phyloP scores from a whole-genome alignment of 2,113 vertebrate genomes.

The Dendropsophus ebraccatus region DNA sequence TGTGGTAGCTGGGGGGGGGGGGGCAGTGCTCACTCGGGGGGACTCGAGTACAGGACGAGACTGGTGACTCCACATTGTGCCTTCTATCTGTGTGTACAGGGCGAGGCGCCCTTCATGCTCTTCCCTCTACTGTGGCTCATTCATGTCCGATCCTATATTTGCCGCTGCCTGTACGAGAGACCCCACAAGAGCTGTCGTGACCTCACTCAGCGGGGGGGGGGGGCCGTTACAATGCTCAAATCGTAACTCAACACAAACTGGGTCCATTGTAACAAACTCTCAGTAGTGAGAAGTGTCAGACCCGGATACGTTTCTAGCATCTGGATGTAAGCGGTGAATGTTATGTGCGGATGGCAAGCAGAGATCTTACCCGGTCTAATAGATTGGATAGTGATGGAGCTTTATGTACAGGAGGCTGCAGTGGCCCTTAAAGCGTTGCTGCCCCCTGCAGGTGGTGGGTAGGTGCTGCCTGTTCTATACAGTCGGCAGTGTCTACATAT shows the following conservation, averaged over 20 bases:
- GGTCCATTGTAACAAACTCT: too few relatives aligned
- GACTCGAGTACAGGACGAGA: too few relatives aligned
- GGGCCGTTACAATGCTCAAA: too few relatives aligned
- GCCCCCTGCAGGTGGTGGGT: not conserved
- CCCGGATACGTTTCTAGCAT: too few relatives aligned
- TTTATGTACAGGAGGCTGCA: not conserved
- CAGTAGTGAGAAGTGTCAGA: too few relatives aligned
- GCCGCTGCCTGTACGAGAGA: too few relatives aligned
- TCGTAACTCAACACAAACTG: too few relatives aligned
- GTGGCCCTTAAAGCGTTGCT: too few relatives aligned
- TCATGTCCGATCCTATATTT: not conserved
- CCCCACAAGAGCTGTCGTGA: too few relatives aligned
- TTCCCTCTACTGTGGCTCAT: not conserved
- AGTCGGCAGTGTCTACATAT: not conserved
- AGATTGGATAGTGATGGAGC: too few relatives aligned
- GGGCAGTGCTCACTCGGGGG: not conserved
- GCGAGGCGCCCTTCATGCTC: not conserved
- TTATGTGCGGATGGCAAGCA: not conserved
- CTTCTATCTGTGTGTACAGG: not conserved
- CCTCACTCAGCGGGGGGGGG: too few relatives aligned
- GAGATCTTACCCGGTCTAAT: not conserved
- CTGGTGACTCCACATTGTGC: constrained; percentile 13
- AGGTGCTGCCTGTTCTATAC: not conserved
- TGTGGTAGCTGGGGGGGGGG: not conserved
- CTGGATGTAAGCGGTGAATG: too few relatives aligned